Evolutionary conservation across 1,140 invertebrate species (phyloP).

Genomic region (Drosophila sturtevanti): DNA sequence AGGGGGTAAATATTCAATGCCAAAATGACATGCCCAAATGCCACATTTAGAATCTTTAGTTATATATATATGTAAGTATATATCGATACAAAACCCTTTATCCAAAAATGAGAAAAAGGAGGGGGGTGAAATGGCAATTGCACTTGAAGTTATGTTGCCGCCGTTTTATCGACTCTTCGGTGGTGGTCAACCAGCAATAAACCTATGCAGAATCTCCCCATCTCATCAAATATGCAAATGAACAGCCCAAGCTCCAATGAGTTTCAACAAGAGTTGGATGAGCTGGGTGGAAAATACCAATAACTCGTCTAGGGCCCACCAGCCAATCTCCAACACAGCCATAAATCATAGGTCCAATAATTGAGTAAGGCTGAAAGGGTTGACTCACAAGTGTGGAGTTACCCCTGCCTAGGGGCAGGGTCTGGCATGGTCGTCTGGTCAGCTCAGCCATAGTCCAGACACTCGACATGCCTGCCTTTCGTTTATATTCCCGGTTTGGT

Average conservation of each 20-base stretch:
- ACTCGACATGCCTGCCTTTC: conserved; percentile 38
- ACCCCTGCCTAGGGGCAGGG: conserved; percentile 27
- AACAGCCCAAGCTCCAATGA: conserved; percentile 53
- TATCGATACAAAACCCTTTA: not conserved
- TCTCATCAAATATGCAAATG: conserved; percentile 62
- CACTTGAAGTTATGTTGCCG: conserved; percentile 62
- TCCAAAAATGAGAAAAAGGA: not conserved
- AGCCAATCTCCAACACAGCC: conserved; percentile 48
- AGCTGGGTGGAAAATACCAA: conserved; percentile 47
- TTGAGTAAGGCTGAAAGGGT: conserved; percentile 66
- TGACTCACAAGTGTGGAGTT: conserved; percentile 51
- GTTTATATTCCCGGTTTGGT: not conserved
- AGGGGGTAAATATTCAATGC: no score
- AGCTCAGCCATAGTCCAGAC: conserved; percentile 42
- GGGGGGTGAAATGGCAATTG: conserved; percentile 30
- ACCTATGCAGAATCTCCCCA: conserved; percentile 16
- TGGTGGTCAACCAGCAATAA: conserved; percentile 72
- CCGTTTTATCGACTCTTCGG: conserved; percentile 32
- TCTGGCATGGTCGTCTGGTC: conserved; percentile 64
- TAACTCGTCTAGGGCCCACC: conserved; percentile 61
- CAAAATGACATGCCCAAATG: no score
- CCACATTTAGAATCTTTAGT: no score
- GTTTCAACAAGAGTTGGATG: conserved; percentile 34
- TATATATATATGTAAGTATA: no score
- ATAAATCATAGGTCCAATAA: conserved; percentile 77